Base-by-base conservation (phyloP, 1,140 invertebrate species). In the Aphidius ervi region DNA sequence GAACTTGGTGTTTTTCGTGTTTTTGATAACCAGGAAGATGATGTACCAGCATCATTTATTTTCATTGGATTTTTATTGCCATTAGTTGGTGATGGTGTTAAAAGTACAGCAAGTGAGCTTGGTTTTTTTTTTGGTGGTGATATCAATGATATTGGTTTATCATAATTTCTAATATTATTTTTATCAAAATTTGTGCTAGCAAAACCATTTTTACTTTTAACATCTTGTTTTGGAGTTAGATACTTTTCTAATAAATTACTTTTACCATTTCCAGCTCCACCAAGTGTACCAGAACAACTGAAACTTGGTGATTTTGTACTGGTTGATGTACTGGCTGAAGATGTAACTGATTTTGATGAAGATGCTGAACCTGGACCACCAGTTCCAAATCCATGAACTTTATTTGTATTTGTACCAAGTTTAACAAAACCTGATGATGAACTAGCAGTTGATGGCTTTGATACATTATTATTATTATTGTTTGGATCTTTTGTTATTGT, bases 331-430 rank as follows among this genome's bases (percentile, higher is more conserved):
- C 47, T 20, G 8, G 47, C 39, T 8, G 37, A 55, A 47, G 9
- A 37, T 41, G 7, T 37, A 41, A 5, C 37, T 2, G 39, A 10
- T 54, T 58, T 7, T 56, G 42, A 41, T 48, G 16, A 20, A 45
- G 31, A 57, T 49, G 40, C 54, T 48, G 9, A 40, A 40, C 43
- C 61, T 6, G 73, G 68, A 0, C 72, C 68, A n/a, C 69, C 65
- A 39, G 48, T 70, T n/a, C 65, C 67, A 69, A 70, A 76, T 6
- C 69, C 71, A 62, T 72, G 64, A 49, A 74, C 65, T 58, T 74
- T 72, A 56, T 72, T 74, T 16, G 62, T 65, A 39, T 2, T 53
- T 56, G 66, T 76, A 10, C 75, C 76, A 40, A 79, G 64, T 58
- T 76, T 78, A 53, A 64, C 68, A 5, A 74, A 46, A 47, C 62